These are phyloP conservation scores for Pollenia labialis DNA, from an alignment of 2,888 invertebrate genomes.

Conservation along the genomic window DNA sequence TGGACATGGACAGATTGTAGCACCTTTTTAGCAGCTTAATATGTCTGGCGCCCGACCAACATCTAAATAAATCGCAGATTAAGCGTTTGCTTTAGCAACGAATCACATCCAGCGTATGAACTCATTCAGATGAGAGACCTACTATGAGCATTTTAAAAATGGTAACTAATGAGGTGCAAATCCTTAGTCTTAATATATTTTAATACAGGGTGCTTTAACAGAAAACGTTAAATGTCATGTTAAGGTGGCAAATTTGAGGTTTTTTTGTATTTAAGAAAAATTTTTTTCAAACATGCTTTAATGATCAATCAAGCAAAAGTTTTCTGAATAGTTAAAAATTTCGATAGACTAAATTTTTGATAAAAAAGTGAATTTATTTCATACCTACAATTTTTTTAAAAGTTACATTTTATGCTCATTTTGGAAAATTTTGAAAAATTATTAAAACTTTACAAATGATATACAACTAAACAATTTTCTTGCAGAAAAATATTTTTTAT, in stretches of 20 bases:
- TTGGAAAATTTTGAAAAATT: no score
- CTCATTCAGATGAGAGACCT: slow-evolving; percentile 19
- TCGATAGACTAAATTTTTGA: no score
- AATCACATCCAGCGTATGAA: slow-evolving; percentile 17
- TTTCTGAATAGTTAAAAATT: no score
- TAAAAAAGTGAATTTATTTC: no score
- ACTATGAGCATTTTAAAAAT: not conserved
- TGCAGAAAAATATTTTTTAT: no score
- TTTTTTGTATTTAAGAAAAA: no score
- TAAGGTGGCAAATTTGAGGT: not conserved
- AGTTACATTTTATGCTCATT: no score
- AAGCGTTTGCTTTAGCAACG: slow-evolving; percentile 6
- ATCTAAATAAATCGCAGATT: slow-evolving; percentile 39
- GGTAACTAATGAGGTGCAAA: slow-evolving; percentile 63
- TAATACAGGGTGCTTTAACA: not conserved
- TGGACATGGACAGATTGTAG: slow-evolving; percentile 9
- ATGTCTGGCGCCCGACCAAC: slow-evolving; percentile 67
- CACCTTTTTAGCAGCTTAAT: slow-evolving; percentile 65
- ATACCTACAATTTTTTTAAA: no score
- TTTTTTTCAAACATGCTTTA: no score
- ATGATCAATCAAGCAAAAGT: no score
- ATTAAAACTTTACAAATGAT: no score
- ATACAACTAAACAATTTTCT: no score
- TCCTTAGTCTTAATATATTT: slow-evolving; percentile 7
- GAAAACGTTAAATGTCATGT: not conserved